Evolutionary conservation across 2,888 invertebrate species (phyloP).

Genomic region (Argynnis bischoffii): DNA sequence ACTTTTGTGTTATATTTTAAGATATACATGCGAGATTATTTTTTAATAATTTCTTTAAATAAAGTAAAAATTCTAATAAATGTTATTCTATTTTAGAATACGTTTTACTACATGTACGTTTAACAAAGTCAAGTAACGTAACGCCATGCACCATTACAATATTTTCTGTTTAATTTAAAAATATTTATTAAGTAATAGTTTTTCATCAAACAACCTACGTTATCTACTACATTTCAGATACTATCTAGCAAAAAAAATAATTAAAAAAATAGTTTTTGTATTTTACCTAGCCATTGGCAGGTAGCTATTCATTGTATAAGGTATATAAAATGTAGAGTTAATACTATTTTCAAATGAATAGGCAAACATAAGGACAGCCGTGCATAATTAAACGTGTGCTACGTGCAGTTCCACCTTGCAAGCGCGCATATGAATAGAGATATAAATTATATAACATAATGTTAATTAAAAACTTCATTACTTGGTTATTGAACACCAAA

Average conservation of each 20-base stretch:
- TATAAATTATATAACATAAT: constrained; percentile 41
- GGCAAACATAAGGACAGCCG: constrained; percentile 36
- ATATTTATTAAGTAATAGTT: too few relatives aligned
- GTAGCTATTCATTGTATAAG: constrained; percentile 28
- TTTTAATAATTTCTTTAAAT: not conserved
- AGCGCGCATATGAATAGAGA: constrained; percentile 35
- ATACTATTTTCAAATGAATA: constrained; percentile 37
- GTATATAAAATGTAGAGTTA: constrained; percentile 37
- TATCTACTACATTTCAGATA: not conserved
- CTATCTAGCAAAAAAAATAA: not conserved
- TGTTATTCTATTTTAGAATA: not conserved
- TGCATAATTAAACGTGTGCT: constrained; percentile 31
- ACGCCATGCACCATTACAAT: too few relatives aligned
- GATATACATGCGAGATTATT: not conserved
- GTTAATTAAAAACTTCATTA: constrained; percentile 39
- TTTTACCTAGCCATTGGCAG: not conserved
- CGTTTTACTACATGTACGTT: too few relatives aligned
- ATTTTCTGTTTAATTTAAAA: too few relatives aligned
- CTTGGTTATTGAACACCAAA: constrained; percentile 39
- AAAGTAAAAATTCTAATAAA: not conserved
- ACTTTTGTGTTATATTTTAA: constrained; percentile 7
- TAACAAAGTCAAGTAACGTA: too few relatives aligned
- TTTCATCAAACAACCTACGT: too few relatives aligned
- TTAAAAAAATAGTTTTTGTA: not conserved
- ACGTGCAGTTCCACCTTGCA: constrained; percentile 41